Percentiles rank a stretch among this genome's conserved stretches.
Conservation (phyloP, 37 sponge, comb jelly and placozoan species). For the Ianthella basta region DNA sequence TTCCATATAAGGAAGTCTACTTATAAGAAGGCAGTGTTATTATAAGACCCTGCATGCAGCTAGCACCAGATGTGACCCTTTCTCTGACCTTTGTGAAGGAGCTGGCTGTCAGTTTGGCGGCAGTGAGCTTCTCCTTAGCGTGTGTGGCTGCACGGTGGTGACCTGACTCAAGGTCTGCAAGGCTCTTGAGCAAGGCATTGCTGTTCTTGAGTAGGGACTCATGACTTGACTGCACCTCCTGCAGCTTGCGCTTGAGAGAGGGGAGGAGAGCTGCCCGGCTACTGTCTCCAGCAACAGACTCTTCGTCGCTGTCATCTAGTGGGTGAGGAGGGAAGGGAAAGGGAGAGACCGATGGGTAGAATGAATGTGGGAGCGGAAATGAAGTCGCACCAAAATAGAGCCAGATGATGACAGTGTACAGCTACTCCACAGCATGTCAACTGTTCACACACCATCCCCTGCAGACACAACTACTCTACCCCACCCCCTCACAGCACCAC, state of each 20-base stretch:
- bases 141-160: neutral
- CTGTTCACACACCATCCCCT: too few relatives aligned
- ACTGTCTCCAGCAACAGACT: constrained; percentile 2
- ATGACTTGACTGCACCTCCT: constrained; percentile 52
- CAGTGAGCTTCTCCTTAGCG: constrained; percentile 67
- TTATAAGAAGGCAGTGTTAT: too few relatives aligned
- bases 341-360: neutral
- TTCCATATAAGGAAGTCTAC: too few relatives aligned
- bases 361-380: neutral
- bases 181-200: constrained; percentile 34
- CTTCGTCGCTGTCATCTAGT: constrained; percentile 54
- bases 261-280: constrained; percentile 12
- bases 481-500: too few relatives aligned
- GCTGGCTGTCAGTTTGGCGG: constrained; percentile 61
- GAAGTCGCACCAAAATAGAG: too few relatives aligned
- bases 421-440: too few relatives aligned
- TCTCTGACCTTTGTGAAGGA: constrained; percentile 70
- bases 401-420: too few relatives aligned
- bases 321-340: neutral
- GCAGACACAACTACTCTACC: too few relatives aligned
- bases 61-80: too few relatives aligned
- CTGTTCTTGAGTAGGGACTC: constrained; percentile 63
- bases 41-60: neutral
- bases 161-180: constrained; percentile 52
- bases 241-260: constrained; percentile 43